Conservation (phyloP, 2,888 invertebrate species). For the Xylota sylvarum region DNA sequence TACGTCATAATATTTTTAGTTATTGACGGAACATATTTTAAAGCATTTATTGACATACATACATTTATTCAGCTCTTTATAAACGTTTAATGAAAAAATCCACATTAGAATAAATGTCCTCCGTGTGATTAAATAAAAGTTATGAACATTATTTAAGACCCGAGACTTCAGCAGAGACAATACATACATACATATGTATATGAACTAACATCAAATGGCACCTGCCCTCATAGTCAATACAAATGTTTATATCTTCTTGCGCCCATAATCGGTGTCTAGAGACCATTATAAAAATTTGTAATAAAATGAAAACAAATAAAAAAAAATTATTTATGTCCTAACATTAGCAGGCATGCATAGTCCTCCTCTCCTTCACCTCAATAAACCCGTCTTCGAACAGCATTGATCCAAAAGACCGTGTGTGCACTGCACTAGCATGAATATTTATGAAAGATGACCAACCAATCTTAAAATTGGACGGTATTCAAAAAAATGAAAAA, state of each 20-base stretch:
- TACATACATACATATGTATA: neutral
- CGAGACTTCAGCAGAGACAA: conserved; percentile 15
- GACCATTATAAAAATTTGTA: conserved; percentile 40
- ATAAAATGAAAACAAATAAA: conserved; percentile 53
- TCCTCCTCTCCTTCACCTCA: conserved; percentile 14
- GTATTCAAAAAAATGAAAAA: conserved; percentile 39
- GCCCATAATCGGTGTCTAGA: conserved; percentile 35
- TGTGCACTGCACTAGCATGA: conserved; percentile 8
- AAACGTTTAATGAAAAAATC: conserved; percentile 13
- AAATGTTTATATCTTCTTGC: conserved; percentile 47
- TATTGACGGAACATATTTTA: neutral
- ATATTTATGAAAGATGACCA: conserved; percentile 41
- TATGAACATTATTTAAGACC: conserved; percentile 34
- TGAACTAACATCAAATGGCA: conserved; percentile 25
- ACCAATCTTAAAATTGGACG: conserved; percentile 27
- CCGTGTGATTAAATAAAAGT: conserved; percentile 26
- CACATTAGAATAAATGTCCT: conserved; percentile 28
- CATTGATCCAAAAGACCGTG: neutral
- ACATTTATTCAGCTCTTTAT: neutral
- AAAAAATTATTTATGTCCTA: conserved; percentile 44
- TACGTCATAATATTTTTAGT: neutral
- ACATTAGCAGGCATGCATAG: conserved; percentile 29
- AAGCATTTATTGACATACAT: neutral
- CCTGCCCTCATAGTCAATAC: conserved; percentile 46
- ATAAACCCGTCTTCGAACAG: conserved; percentile 25